Percentiles rank a stretch among this genome's conserved stretches.
Evolutionary conservation across 1,140 invertebrate species (phyloP).

Genomic region (Saccostrea cuccullata): DNA sequence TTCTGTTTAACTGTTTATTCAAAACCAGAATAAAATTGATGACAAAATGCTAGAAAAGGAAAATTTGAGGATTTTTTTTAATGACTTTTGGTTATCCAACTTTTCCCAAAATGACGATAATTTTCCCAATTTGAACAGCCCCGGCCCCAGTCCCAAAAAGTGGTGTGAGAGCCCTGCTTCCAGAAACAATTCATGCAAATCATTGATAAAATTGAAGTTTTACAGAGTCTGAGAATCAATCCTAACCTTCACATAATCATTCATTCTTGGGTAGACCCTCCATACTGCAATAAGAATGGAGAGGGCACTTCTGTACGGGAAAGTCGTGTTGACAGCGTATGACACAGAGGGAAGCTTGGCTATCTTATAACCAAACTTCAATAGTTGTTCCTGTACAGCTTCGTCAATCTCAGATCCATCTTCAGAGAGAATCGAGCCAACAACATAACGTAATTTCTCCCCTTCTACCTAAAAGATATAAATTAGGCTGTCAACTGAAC

Average conservation of each 20-base stretch:
- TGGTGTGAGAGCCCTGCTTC: too few relatives aligned
- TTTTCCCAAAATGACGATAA: too few relatives aligned
- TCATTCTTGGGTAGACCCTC: conserved; percentile 78
- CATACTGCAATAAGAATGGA: conserved; percentile 79
- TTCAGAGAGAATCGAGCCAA: conserved; percentile 77
- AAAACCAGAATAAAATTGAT: too few relatives aligned
- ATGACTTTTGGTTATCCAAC: too few relatives aligned
- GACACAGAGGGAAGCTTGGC: conserved; percentile 77
- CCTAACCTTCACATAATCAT: conserved; percentile 76
- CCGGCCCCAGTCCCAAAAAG: too few relatives aligned
- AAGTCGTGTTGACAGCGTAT: conserved; percentile 77
- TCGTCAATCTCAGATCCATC: conserved; percentile 60
- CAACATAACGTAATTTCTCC: conserved; percentile 74
- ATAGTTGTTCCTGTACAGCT: conserved; percentile 61
- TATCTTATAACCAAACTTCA: conserved; percentile 75
- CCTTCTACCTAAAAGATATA: conserved; percentile 69
- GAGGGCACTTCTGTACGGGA: conserved; percentile 78
- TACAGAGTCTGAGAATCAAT: not conserved
- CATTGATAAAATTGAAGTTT: not conserved
- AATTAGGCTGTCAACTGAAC: too few relatives aligned
- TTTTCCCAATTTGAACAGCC: too few relatives aligned
- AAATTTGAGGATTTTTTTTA: too few relatives aligned
- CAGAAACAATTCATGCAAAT: conserved; percentile 8
- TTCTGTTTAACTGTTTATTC: too few relatives aligned
- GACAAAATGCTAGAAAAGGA: too few relatives aligned